Evolutionary conservation across 2,797 vertebrate species (phyloP).

Genomic region (Lerista edwardsae): DNA sequence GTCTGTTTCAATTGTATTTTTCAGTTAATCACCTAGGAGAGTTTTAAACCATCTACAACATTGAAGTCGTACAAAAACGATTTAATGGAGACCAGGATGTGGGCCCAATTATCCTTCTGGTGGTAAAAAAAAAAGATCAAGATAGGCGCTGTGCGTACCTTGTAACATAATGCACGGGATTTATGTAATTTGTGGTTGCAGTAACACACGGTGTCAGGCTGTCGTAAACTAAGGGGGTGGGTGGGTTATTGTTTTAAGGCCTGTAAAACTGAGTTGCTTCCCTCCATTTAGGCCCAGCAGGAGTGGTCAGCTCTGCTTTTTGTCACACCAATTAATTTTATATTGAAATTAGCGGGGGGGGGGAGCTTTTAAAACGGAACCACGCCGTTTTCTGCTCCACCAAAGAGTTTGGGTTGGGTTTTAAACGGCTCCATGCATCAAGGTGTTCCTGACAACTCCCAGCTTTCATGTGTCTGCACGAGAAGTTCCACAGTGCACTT

Average conservation of each 20-base stretch:
- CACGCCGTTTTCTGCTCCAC: slow-evolving; percentile 37
- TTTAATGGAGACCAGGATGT: neutral
- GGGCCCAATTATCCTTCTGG: slow-evolving; percentile 5
- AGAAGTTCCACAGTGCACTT: slow-evolving; percentile 66
- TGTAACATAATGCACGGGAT: slow-evolving; percentile 41
- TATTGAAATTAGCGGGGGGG: slow-evolving; percentile 49
- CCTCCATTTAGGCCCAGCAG: slow-evolving; percentile 43
- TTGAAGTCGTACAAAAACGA: neutral
- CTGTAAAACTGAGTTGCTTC: slow-evolving; percentile 27
- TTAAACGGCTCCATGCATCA: slow-evolving; percentile 57
- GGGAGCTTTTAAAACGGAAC: slow-evolving; percentile 57
- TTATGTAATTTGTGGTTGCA: slow-evolving; percentile 48
- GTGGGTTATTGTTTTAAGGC: too few relatives aligned
- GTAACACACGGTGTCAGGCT: slow-evolving; percentile 13
- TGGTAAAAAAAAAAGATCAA: slow-evolving; percentile 19
- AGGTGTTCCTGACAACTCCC: slow-evolving; percentile 74
- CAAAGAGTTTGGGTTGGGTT: slow-evolving; percentile 54
- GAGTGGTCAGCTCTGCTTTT: slow-evolving; percentile 52
- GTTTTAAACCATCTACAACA: slow-evolving; percentile 5
- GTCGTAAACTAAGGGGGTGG: neutral
- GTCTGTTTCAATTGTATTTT: neutral
- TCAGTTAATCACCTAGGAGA: neutral
- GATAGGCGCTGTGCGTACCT: neutral
- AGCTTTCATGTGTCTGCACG: slow-evolving; percentile 69
- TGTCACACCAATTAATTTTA: slow-evolving; percentile 59